Base-by-base conservation (phyloP, 2,888 invertebrate species). In the Synergus japonicus region DNA sequence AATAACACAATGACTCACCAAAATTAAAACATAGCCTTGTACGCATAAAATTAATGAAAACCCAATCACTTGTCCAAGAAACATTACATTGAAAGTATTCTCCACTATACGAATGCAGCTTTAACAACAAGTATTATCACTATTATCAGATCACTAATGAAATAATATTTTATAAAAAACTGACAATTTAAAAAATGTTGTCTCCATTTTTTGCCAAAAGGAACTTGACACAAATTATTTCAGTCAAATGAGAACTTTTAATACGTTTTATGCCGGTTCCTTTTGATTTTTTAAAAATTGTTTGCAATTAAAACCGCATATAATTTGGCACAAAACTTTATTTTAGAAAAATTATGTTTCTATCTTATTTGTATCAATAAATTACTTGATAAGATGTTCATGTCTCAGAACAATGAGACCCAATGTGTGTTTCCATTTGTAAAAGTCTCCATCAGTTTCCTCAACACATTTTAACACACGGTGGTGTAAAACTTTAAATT, bases 21-120 rank as follows among this genome's bases (percentile, higher is more conserved):
- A 44, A 22, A 67, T 69, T 5, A 69, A 3, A 29, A 49, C 8
- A 46, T 69, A 69, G 15, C 69, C 69, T 8, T 69, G 69, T 49
- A 49, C 29, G 15, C 69, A 69, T 13, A 69, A 49, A 0, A 49
- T 0, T 2, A 37, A 13, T 9, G 46, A 29, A 29, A 15, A 10
- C 9, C 29, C 69, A 22, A 69, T 37, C 9, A 69, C n/a, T 29
- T 69, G 69, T 9, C 5, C 69, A 15, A 69, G 69, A 7, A 69
- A 49, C 49, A 37, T 69, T 0, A 49, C 0, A 58, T 58, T 58
- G 58, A 58, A 58, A 18, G n/a, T 58, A 58, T 58, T 18, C 58
- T 58, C 58, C 9, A 58, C 18, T 9, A 18, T 7, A 4, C 9
- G 3, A 3, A 18, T 58, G 3, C 58, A 7, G 10, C 58, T 58